phyloP scores from a whole-genome alignment of 1,140 invertebrate species.

The Panagrolaimus sp. region DNA sequence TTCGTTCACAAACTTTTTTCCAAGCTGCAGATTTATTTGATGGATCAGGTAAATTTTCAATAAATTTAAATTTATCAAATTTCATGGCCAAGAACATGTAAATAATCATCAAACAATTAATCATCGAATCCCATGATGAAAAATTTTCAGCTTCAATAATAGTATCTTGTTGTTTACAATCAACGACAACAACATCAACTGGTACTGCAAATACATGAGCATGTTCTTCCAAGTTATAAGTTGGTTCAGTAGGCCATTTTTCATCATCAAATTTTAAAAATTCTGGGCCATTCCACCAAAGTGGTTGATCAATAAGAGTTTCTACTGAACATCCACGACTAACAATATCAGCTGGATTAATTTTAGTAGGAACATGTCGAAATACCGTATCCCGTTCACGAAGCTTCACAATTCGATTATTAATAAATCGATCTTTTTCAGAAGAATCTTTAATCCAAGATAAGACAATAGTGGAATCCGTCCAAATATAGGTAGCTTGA shows the following conservation, averaged over 20 bases:
- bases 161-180: too few relatives aligned
- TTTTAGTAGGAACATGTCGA: conserved; percentile 19
- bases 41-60: too few relatives aligned
- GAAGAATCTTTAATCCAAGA: conserved; percentile 22
- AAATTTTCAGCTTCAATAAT: too few relatives aligned
- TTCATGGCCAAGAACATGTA: too few relatives aligned
- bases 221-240: not conserved
- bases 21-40: too few relatives aligned
- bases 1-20: too few relatives aligned
- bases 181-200: too few relatives aligned
- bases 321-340: conserved; percentile 20
- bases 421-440: conserved; percentile 21
- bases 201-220: too few relatives aligned
- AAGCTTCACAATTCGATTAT: conserved; percentile 28
- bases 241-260: not conserved
- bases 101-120: too few relatives aligned
- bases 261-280: not conserved
- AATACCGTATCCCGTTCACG: not conserved
- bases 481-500: conserved; percentile 18
- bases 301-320: conserved; percentile 15
- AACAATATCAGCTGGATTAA: conserved; percentile 32
- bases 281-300: conserved; percentile 34
- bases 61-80: too few relatives aligned
- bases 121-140: too few relatives aligned
- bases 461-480: conserved; percentile 30